These are phyloP conservation scores for Perca flavescens DNA, from an alignment of 2,113 vertebrate species.

Conservation along the genomic window DNA sequence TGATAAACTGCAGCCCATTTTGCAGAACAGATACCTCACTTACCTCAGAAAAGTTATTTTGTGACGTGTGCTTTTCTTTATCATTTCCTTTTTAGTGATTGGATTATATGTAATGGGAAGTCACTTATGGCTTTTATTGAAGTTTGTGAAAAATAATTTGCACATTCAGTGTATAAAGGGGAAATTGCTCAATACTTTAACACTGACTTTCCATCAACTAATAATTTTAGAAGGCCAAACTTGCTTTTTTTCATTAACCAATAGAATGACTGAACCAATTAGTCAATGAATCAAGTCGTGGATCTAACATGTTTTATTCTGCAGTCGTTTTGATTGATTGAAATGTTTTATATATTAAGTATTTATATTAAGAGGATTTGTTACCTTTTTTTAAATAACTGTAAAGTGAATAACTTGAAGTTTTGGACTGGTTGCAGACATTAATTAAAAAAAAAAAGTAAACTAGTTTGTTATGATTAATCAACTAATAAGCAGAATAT, in stretches of 20 bases:
- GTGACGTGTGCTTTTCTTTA: constrained; percentile 4
- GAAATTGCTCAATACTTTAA: neutral
- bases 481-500: neutral
- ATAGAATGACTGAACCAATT: neutral
- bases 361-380: no score
- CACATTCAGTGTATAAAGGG: neutral
- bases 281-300: neutral
- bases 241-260: neutral
- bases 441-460: no score
- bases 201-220: neutral
- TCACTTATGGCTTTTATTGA: constrained; percentile 8
- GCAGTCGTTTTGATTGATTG: neutral
- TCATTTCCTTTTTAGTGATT: constrained; percentile 8
- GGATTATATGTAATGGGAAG: constrained; percentile 4
- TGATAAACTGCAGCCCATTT: neutral
- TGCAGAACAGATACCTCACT: neutral
- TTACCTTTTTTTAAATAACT: neutral
- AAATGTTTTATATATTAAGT: no score
- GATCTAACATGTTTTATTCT: neutral
- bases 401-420: neutral
- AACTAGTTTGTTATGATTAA: neutral
- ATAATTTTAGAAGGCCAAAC: neutral
- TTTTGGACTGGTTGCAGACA: neutral
- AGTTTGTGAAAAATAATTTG: constrained; percentile 1
- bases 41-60: neutral